Evolutionary conservation across 1,140 invertebrate species (phyloP).

Genomic region (Leptonema lineaticorne): DNA sequence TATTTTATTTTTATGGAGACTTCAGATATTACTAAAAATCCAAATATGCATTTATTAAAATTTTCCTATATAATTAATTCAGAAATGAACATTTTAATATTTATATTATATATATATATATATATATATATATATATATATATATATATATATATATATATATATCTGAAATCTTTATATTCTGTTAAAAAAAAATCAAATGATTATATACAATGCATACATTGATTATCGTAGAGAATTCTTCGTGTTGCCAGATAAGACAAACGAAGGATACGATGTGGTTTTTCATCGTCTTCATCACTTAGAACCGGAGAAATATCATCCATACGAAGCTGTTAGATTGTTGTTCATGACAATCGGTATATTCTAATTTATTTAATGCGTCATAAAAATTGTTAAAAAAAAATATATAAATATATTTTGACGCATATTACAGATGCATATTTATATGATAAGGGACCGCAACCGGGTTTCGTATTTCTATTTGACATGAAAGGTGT

Average conservation of each 20-base stretch:
- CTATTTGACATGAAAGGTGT: slow-evolving; percentile 66
- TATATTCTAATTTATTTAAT: slow-evolving; percentile 23
- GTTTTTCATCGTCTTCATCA: slow-evolving; percentile 62
- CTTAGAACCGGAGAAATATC: slow-evolving; percentile 59
- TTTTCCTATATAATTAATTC: no score
- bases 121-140: neutral
- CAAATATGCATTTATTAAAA: no score
- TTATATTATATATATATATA: neutral
- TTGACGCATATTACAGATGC: slow-evolving; percentile 47
- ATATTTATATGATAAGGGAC: slow-evolving; percentile 56
- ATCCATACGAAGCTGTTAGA: slow-evolving; percentile 61
- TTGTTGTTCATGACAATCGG: slow-evolving; percentile 65
- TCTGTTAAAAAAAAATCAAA: slow-evolving; percentile 10
- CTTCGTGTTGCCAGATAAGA: slow-evolving; percentile 57
- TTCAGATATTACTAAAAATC: no score
- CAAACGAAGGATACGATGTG: slow-evolving; percentile 60
- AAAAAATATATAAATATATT: slow-evolving; percentile 32
- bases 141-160: no score
- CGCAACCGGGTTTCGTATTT: slow-evolving; percentile 59
- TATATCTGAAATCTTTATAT: neutral
- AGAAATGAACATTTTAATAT: neutral
- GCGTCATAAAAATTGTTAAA: neutral
- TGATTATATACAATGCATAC: neutral
- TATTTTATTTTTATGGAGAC: no score
- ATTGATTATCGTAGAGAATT: slow-evolving; percentile 51